Evolutionary conservation across 1,140 invertebrate species (phyloP).

Genomic region (Macrobrachium nipponense): DNA sequence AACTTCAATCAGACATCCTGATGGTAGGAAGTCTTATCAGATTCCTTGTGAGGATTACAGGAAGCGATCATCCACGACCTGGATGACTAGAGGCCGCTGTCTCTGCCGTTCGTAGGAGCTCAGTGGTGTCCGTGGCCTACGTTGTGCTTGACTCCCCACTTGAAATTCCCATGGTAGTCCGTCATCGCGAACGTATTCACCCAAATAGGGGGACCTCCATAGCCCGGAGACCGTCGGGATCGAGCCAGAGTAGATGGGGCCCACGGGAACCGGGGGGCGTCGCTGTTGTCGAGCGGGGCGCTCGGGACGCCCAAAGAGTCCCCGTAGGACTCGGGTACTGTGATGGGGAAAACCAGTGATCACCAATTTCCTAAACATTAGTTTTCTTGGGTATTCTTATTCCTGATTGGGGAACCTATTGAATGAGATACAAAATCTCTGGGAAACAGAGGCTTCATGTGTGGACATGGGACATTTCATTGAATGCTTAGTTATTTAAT

Average conservation of each 20-base stretch:
- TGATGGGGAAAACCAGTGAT: too few relatives aligned
- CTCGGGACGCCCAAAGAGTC: background rate
- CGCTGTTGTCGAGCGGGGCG: background rate
- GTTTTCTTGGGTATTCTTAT: too few relatives aligned
- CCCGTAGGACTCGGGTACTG: too few relatives aligned
- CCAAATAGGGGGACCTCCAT: conserved; percentile 57
- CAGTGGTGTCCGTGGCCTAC: conserved; percentile 63
- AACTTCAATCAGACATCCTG: too few relatives aligned
- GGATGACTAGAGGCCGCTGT: conserved; percentile 28
- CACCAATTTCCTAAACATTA: too few relatives aligned
- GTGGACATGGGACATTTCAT: too few relatives aligned
- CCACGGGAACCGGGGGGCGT: background rate
- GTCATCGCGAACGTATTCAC: conserved; percentile 67
- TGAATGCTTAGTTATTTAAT: too few relatives aligned
- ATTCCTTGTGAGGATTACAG: too few relatives aligned
- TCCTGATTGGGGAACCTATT: too few relatives aligned
- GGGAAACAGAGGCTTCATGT: too few relatives aligned
- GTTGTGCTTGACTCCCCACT: conserved; percentile 68
- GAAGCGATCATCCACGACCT: conserved; percentile 28
- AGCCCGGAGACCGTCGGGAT: conserved; percentile 9
- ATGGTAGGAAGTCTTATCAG: too few relatives aligned
- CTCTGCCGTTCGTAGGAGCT: background rate
- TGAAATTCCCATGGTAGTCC: conserved; percentile 68
- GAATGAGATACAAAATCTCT: too few relatives aligned
- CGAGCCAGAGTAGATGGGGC: background rate